Base-by-base conservation (phyloP, 2,888 invertebrate species). In the Lochmaea capreae region DNA sequence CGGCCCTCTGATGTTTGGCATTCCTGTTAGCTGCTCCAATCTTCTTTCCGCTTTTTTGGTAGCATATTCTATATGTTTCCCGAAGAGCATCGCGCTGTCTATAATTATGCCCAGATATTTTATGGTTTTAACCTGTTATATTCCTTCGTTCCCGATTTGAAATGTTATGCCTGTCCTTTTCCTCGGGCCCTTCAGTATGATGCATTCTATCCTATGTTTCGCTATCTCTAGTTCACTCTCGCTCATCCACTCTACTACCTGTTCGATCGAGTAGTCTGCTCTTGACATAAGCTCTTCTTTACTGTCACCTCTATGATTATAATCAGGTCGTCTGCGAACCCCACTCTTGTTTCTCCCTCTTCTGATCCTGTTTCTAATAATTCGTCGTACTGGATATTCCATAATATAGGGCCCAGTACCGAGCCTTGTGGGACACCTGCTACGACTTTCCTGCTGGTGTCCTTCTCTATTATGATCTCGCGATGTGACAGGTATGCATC, bases 1-100 rank as follows among this genome's bases (percentile, higher is more conserved):
- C 3, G 76, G 76, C 14, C 76, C 73, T 42, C 61, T 65, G 12
- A 73, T 71, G n/a, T 77, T 76, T n/a, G 75, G 71, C 70, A 73
- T 69, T 12, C 65, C 9, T 9, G 18, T 18, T 9, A 76, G 59
- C 4, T 57, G 62, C 6, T 16, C 58, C 26, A 43, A 58, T 59
- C 39, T 70, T 16, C 58, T 42, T 18, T 72, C 71, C 10, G 57
- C 65, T n/a, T 63, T 68, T 5, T 33, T 33, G 26, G 26, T 33
- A 4, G 26, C 26, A 33, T 5, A 33, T 33, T 33, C 26, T 5
- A 43, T 43, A 4, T 43, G 12, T 43, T 43, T 43, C 2, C 43
- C 43, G 2, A 43, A 11, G 43, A 43, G 9, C 43, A 43, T 43
- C 43, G 11, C 43, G 2, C 43, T 43, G 43, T 43, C 11, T 43